A percentile compares a stretch with the other conserved stretches of the same genome.
These are phyloP conservation scores for Chlorocebus sabaeus DNA, from an alignment of 2,113 vertebrate species.

Conservation along the genomic window DNA sequence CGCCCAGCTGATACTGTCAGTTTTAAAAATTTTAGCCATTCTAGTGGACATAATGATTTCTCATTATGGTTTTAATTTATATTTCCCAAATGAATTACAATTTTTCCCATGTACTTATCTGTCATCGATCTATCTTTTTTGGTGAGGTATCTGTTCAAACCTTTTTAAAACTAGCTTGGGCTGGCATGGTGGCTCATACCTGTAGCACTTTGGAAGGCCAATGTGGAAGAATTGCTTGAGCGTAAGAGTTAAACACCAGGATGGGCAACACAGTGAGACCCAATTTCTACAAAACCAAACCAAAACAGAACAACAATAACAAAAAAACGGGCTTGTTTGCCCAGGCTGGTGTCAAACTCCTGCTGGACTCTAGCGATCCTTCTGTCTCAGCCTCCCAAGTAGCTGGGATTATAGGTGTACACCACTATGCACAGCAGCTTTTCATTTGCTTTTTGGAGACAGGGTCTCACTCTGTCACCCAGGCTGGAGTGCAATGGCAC, in stretches of 20 bases:
- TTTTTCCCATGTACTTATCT: not conserved
- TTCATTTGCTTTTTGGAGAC: not conserved
- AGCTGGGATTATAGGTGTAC: too few species aligned
- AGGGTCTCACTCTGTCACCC: not conserved
- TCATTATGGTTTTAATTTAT: not conserved
- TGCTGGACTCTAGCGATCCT: too few species aligned
- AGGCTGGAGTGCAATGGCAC: not conserved
- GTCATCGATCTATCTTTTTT: not conserved
- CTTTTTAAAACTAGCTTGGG: not conserved
- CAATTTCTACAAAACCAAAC: not conserved
- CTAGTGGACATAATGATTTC: not conserved
- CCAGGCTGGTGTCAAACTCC: too few species aligned
- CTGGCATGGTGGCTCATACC: not conserved
- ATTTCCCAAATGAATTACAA: not conserved
- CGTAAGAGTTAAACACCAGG: not conserved
- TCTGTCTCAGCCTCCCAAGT: too few species aligned
- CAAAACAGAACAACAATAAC: not conserved
- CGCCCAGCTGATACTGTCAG: not conserved
- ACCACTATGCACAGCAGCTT: too few species aligned
- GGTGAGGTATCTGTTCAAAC: not conserved
- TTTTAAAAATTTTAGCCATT: not conserved
- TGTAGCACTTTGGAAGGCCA: not conserved
- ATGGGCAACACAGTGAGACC: not conserved
- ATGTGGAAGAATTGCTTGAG: not conserved
- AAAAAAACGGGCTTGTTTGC: too few species aligned